Percentiles rank a stretch among this genome's conserved stretches.
These are phyloP conservation scores for Reticulitermes speratus DNA, from an alignment of 1,140 invertebrate genomes.

Conservation along the genomic window DNA sequence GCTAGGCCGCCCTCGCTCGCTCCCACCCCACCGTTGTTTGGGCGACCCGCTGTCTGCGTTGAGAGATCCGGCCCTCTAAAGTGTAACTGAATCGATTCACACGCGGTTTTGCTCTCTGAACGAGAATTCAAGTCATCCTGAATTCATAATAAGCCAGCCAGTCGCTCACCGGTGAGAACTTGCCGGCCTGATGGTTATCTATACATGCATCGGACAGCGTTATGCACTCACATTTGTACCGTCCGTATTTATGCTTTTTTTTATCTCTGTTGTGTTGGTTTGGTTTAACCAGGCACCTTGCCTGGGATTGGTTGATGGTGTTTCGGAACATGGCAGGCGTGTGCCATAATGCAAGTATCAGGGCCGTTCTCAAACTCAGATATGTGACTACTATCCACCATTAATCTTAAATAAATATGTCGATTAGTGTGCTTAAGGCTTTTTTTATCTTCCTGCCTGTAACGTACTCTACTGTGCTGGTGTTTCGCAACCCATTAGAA, in stretches of 20 bases:
- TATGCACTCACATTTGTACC: background rate
- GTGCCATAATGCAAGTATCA: no score
- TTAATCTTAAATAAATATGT: no score
- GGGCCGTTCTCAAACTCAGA: no score
- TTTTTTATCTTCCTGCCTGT: no score
- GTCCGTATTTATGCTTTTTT: background rate
- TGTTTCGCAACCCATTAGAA: no score
- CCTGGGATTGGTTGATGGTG: no score
- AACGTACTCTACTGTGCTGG: no score
- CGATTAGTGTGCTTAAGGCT: no score
- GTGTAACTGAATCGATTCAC: background rate
- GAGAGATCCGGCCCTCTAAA: background rate
- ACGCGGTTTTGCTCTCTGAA: constrained; percentile 8
- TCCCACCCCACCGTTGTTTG: no score
- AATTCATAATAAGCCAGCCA: constrained; percentile 5
- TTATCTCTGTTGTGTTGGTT: background rate
- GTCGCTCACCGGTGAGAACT: background rate
- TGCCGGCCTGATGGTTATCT: background rate
- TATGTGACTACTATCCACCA: no score
- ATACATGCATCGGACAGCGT: background rate
- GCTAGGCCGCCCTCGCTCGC: no score
- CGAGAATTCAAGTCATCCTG: background rate
- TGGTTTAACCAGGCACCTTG: background rate
- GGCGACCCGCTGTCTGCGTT: background rate
- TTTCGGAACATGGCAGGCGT: no score